Conservation (phyloP, 35 echinoderm and acorn worm genomes). For the Strongylocentrotus purpuratus region DNA sequence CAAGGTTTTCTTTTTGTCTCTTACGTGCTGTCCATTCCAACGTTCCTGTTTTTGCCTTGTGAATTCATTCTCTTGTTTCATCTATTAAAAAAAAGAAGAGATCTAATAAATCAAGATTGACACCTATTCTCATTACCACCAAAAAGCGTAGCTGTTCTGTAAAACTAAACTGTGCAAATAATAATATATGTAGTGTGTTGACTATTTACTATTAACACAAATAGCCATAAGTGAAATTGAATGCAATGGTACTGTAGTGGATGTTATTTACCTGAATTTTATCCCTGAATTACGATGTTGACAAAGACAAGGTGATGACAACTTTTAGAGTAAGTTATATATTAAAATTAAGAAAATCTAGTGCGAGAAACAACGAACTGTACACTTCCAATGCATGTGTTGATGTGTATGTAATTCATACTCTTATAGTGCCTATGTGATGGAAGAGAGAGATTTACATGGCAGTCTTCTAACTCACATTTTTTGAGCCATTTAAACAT, state of each 20-base stretch:
- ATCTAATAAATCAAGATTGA: neutral
- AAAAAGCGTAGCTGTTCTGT: constrained; percentile 5
- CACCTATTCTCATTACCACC: constrained; percentile 30
- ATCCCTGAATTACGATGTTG: neutral
- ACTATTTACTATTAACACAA: neutral
- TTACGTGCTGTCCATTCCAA: neutral
- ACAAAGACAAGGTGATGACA: neutral
- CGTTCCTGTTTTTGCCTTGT: neutral
- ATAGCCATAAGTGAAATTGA: neutral
- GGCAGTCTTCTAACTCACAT: constrained; percentile 49
- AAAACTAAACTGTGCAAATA: constrained; percentile 19
- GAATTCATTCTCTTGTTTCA: neutral
- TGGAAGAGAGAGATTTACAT: neutral
- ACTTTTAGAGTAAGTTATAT: constrained; percentile 12
- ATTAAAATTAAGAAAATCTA: neutral
- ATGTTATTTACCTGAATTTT: neutral
- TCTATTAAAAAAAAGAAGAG: neutral
- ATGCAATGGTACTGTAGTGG: constrained; percentile 18
- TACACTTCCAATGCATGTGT: constrained; percentile 48
- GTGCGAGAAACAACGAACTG: constrained; percentile 31
- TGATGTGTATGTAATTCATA: constrained; percentile 42
- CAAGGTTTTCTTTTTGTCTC: neutral
- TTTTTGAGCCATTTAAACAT: constrained; percentile 55
- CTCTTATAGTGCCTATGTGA: constrained; percentile 47
- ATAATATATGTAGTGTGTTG: constrained; percentile 24